phyloP scores from a whole-genome alignment of 1,140 invertebrate species.

The Rhopalosiphum maidis region DNA sequence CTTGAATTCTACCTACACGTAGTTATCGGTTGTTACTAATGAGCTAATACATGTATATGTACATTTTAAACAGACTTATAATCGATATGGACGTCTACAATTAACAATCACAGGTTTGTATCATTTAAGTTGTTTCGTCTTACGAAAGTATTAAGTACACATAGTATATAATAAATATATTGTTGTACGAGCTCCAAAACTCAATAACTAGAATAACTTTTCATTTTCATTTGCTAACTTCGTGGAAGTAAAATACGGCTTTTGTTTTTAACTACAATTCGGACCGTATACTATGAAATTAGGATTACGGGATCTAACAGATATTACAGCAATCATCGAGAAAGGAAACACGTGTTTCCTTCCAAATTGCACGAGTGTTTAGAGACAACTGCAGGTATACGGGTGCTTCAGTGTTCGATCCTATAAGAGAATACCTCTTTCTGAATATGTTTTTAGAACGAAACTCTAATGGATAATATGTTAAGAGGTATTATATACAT shows the following conservation, averaged over 20 bases:
- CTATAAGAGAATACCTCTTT: not conserved
- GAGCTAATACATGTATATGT: no score
- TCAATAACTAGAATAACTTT: constrained; percentile 13
- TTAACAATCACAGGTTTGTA: constrained; percentile 16
- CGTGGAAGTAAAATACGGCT: not conserved
- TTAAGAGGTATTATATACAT: constrained; percentile 26
- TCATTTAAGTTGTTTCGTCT: not conserved
- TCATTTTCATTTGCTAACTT: not conserved
- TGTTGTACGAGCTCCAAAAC: not conserved
- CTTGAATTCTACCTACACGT: not conserved
- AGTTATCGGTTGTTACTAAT: not conserved
- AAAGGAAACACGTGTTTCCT: constrained; percentile 1
- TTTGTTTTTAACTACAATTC: not conserved
- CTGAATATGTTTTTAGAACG: not conserved
- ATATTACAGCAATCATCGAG: not conserved
- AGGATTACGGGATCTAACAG: not conserved
- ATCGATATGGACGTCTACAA: not conserved
- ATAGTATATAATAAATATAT: not conserved
- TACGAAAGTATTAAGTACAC: not conserved
- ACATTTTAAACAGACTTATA: not conserved
- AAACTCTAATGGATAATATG: constrained; percentile 16
- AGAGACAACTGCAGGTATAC: not conserved
- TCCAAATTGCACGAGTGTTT: not conserved
- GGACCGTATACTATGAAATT: not conserved
- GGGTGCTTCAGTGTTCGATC: not conserved